Evolutionary conservation across 2,888 invertebrate genomes (phyloP).

Genomic region (Boloria euphrosyne): DNA sequence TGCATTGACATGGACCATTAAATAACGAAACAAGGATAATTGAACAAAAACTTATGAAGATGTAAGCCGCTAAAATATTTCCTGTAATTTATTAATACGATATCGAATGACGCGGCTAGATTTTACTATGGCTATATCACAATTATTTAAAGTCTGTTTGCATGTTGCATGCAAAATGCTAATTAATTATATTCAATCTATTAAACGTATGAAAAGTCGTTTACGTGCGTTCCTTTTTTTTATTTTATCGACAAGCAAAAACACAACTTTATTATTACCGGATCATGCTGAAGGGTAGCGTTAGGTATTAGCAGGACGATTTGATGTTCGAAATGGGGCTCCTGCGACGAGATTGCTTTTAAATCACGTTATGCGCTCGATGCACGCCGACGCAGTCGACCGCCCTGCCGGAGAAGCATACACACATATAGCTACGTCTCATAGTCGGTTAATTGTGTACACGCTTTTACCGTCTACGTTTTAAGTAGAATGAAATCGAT

Average conservation of each 20-base stretch:
- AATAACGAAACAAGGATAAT: conserved; percentile 24
- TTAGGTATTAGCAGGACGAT: conserved; percentile 43
- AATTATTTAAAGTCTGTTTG: not conserved
- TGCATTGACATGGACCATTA: not conserved
- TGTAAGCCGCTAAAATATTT: conserved; percentile 1
- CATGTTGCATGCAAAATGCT: not conserved
- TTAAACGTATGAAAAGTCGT: not conserved
- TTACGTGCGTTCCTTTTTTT: not conserved
- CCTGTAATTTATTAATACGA: not conserved
- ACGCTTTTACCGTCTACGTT: conserved; percentile 5
- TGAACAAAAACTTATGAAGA: conserved; percentile 6
- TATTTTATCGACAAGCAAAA: conserved; percentile 7
- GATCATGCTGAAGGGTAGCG: conserved; percentile 19
- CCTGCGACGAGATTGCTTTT: conserved; percentile 71
- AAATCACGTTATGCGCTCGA: conserved; percentile 68
- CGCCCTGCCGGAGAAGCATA: conserved; percentile 4
- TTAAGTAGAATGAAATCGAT: not conserved
- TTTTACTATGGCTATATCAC: not conserved
- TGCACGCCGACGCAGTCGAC: conserved; percentile 44
- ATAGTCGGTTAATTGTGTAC: conserved; percentile 4
- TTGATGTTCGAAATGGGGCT: conserved; percentile 70
- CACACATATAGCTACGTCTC: not conserved
- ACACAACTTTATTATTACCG: conserved; percentile 10
- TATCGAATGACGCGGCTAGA: not conserved
- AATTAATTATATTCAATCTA: not conserved